These are phyloP conservation scores for Thunnus thynnus DNA, from an alignment of 2,113 vertebrate species.

Conservation along the genomic window DNA sequence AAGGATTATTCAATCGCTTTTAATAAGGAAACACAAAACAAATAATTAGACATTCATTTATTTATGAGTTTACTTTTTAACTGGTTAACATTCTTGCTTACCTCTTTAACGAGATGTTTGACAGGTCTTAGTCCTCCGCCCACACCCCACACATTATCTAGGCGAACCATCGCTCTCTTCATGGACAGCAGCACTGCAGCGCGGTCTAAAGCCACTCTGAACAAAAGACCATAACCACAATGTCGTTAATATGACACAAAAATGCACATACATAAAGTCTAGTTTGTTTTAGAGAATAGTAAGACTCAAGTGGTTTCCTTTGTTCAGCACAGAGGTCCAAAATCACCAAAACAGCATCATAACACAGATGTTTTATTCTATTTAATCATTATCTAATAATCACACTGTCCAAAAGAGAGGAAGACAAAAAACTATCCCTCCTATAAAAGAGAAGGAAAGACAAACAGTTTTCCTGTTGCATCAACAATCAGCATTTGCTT, in stretches of 20 bases:
- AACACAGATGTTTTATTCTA: not conserved
- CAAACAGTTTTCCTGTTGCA: not conserved
- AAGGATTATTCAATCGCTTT: not conserved
- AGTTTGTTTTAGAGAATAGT: not conserved
- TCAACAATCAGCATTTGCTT: not conserved
- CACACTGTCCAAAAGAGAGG: not conserved
- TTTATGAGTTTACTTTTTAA: not conserved
- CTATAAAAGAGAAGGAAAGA: not conserved
- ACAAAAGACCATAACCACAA: not conserved
- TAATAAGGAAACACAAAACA: not conserved
- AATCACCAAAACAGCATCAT: not conserved
- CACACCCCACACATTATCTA: slow-evolving; percentile 93
- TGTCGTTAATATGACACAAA: not conserved
- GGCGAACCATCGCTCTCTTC: slow-evolving; percentile 87
- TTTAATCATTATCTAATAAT: not conserved
- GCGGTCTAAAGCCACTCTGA: slow-evolving; percentile 89
- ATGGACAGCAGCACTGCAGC: slow-evolving; percentile 88
- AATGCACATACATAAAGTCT: not conserved
- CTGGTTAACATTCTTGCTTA: slow-evolving; percentile 41
- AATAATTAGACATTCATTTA: too few relatives aligned
- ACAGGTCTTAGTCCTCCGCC: slow-evolving; percentile 91
- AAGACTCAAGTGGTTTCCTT: not conserved
- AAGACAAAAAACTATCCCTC: not conserved
- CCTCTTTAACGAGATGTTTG: slow-evolving; percentile 91
- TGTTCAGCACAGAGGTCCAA: not conserved